Evolutionary conservation across 1,140 invertebrate genomes (phyloP), one percentile per base, ranked within the genome.

Genomic region (Potamilus streckersoni): DNA sequence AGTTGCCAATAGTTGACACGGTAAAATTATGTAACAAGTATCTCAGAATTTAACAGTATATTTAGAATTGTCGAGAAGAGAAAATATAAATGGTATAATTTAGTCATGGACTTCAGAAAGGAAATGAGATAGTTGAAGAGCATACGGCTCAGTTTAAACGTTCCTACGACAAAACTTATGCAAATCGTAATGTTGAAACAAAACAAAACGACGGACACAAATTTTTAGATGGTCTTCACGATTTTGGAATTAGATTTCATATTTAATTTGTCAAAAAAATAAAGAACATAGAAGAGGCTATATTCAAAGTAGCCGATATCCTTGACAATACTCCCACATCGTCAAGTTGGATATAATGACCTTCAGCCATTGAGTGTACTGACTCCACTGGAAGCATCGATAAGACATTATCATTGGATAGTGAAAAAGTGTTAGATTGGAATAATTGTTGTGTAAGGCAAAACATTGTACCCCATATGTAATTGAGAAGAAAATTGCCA

Each of bases 231-330:
- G 66, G 55, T 17, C 49, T 69, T 2, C 3, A 16, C 15, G 66
- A 69, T 23, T 17, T 49, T 16, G 38, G 56, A 11, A 13, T 14
- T 4, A 49, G 49, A 19, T 69, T 49, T 56, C 17, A 15, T 17
- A 19, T 56, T 19, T 0, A 69, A 31, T 69, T 20, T 23, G 31
- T 13, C 5, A 69, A 69, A 55, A 49, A 69, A 55, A 8, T 49
- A 55, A 69, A 69, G 27, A 69, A 69, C 27, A 66, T 12, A 66
- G 49, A 49, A 15, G 66, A 55, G 56, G 55, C 66, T 17, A 1
- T 38, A 19, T 57, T 19, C 17, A 11, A 55, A 55, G 17, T 57
- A 8, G 66, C 8, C 49, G 56, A 69, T 27, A 11, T 49, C 14
- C 17, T 69, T n/a, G 31, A 69, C 12, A 16, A 23, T 11, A 66